Evolutionary conservation across 2,113 vertebrate genomes (phyloP), one percentile per base, ranked within the genome.

Genomic region (Pseudonaja textilis): DNA sequence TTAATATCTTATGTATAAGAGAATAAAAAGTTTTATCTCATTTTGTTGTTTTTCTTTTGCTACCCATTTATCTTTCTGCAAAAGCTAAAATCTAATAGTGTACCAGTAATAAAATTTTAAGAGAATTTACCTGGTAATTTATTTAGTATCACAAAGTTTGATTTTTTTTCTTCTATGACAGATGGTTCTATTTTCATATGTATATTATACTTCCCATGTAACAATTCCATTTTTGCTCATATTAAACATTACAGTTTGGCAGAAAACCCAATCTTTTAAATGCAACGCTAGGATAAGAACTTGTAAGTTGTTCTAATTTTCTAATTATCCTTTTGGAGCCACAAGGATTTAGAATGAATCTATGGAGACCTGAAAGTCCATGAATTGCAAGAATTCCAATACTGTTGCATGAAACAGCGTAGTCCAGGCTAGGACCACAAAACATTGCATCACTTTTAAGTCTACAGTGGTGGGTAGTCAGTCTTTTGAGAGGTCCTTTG

Each of bases 1-100:
- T 0, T 39, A 42, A 92, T 85, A 93, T 90, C 85, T 45, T 93
- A 87, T 90, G 61, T 16, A 18, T 85, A 88, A 91, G 47, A 74
- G 69, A 94, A 93, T 23, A 95, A 95, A 92, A 11, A 0, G 3
- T 93, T 96, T 93, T 92, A 3, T 50, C 61, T 91, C 91, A 8
- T 74, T 90, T 92, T 94, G 86, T 89, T 95, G 42, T 91, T 92
- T 92, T 93, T 89, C 57, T 55, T 52, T 93, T 89, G 89, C 85
- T 94, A n/a, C 91, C 92, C 54, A 93, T 93, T 3, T 57, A 90
- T 29, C 56, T 92, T 94, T 1, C 47, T 74, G 0, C 45, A 85
- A 45, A 91, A 85, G 91, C 85, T 91, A 39, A 26, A 92, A 85
- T 50, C 52, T 39, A 20, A 22, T 8, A 50, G 3, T 57, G 81